Evolutionary conservation across 2,888 invertebrate genomes (phyloP), one percentile per base, ranked within the genome.

Genomic region (Microplitis deprimator): DNA sequence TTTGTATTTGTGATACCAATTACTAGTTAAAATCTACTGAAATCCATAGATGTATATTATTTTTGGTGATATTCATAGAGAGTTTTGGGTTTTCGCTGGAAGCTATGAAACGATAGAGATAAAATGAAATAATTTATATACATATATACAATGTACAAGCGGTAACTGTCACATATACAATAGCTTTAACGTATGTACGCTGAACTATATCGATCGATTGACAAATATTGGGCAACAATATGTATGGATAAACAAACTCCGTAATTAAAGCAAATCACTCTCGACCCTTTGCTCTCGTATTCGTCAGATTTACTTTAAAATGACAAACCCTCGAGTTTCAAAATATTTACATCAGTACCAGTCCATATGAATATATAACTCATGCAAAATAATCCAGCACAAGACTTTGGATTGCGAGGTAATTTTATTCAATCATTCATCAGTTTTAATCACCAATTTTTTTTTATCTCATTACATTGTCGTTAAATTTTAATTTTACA

Each of bases 141-240:
- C 13, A 50, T 13, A 50, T 50, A 50, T 13, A 50, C 10, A 50
- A 50, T 50, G 50, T 8, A 5, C 10, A 65, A 38, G 10, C 65
- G 38, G 29, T 65, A 29, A 20, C 65, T 38, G 65, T 65, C 65
- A 65, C 65, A 29, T 29, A 13, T 20, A 65, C 38, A 38, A 65
- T 50, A 65, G 65, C 38, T 65, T 65, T n/a, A 65, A 65, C 65
- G 29, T 65, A 65, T 65, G 29, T 65, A 65, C 38, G 38, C 38
- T 38, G 60, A 77, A 79, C 80, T 84, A 50, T 50, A 84, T 85
- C 81, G 84, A 87, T 85, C 83, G 83, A 81, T 84, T 82, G 78
- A 81, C 81, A 83, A 82, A 83, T 83, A 85, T 84, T 84, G 80
- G 81, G 80, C 79, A 84, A 85, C 81, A 81, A 81, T 81, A 81